phyloP scores from a whole-genome alignment of 2,888 invertebrate species.

The Byasa hedistus region DNA sequence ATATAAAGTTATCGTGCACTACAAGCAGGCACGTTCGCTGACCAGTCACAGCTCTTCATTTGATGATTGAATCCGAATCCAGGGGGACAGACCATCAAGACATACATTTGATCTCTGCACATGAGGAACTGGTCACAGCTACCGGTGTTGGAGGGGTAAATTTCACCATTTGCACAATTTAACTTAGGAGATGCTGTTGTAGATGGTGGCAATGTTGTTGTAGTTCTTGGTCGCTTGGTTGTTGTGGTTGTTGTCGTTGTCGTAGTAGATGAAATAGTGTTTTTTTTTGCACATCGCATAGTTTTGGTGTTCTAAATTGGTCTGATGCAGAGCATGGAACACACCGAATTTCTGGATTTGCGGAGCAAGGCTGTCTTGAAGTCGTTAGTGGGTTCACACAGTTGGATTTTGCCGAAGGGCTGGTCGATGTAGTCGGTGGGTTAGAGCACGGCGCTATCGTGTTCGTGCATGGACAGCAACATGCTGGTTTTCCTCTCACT shows the following conservation, averaged over 20 bases:
- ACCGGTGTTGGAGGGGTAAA: slow-evolving; percentile 10
- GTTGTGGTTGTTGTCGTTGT: background rate
- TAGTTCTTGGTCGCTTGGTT: background rate
- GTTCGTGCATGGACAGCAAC: background rate
- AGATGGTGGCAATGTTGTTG: background rate
- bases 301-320: slow-evolving; percentile 4
- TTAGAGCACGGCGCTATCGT: background rate
- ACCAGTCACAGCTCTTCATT: slow-evolving; percentile 89
- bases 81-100: background rate
- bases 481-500: slow-evolving; percentile 1
- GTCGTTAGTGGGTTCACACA: background rate
- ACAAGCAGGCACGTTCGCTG: slow-evolving; percentile 86
- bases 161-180: slow-evolving; percentile 15
- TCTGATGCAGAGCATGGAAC: background rate
- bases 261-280: background rate
- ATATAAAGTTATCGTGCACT: slow-evolving; percentile 51
- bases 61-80: slow-evolving; percentile 79
- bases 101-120: slow-evolving; percentile 55
- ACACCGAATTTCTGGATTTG: background rate
- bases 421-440: too few species aligned
- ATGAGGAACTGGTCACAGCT: slow-evolving; percentile 24
- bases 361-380: background rate
- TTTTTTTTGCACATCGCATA: background rate
- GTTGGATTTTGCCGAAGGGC: background rate
- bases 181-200: background rate